phyloP scores from a whole-genome alignment of 2,797 vertebrate genomes.

The Pipistrellus pipistrellus region DNA sequence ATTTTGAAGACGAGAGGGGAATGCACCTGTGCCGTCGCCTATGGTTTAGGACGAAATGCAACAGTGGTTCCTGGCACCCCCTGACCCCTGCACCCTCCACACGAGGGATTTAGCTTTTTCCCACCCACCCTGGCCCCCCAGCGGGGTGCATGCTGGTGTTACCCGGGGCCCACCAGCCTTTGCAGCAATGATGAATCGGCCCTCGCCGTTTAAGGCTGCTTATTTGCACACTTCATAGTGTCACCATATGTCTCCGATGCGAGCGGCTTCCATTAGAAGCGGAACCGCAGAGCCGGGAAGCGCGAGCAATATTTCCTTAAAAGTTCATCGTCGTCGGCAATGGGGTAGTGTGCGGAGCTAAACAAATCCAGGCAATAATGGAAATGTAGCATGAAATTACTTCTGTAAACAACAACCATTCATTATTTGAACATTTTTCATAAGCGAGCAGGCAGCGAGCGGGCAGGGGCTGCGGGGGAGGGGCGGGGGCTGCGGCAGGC shows the following conservation, averaged over 20 bases:
- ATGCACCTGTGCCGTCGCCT: background rate
- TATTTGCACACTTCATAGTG: slow-evolving; percentile 90
- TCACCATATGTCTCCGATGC: slow-evolving; percentile 91
- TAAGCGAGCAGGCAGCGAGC: slow-evolving; percentile 89
- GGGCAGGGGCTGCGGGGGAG: slow-evolving; percentile 41
- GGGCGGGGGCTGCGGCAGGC: slow-evolving; percentile 47
- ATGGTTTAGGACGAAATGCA: background rate
- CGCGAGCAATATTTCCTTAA: slow-evolving; percentile 92
- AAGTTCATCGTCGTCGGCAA: slow-evolving; percentile 93
- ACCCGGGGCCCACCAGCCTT: slow-evolving; percentile 78
- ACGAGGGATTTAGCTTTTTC: background rate
- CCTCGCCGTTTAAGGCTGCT: slow-evolving; percentile 90
- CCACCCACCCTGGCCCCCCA: background rate
- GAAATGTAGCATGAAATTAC: slow-evolving; percentile 99
- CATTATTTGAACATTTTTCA: slow-evolving; percentile 96
- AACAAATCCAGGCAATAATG: slow-evolving; percentile 99
- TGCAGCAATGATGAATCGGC: slow-evolving; percentile 90
- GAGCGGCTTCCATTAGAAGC: slow-evolving; percentile 89
- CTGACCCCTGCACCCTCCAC: background rate
- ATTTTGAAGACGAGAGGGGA: background rate
- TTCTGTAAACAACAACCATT: slow-evolving; percentile 98
- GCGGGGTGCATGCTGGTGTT: background rate
- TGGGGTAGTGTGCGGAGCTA: slow-evolving; percentile 94
- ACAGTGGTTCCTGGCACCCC: background rate
- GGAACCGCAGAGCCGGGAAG: slow-evolving; percentile 88